A percentile compares a stretch with the other conserved stretches of the same genome.
Conservation (phyloP, 2,888 invertebrate species). For the Agrotis segetum region DNA sequence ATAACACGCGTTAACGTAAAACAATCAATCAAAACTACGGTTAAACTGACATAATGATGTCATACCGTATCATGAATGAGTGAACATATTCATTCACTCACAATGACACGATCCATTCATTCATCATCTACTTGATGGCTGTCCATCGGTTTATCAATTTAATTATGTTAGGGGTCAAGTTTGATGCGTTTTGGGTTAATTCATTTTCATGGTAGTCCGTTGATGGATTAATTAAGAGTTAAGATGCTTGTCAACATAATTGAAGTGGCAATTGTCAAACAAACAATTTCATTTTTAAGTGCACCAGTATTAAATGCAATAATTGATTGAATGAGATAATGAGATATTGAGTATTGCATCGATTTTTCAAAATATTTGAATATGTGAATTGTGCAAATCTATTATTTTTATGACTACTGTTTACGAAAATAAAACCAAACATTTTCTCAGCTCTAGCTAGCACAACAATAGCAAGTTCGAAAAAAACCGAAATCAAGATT, state of each 20-base stretch:
- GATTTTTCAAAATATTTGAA: no score
- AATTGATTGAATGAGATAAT: no score
- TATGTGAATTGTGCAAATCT: no score
- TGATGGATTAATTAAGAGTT: constrained; percentile 39
- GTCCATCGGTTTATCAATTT: constrained; percentile 53
- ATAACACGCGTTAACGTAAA: constrained; percentile 18
- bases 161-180: constrained; percentile 51
- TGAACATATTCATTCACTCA: constrained; percentile 58
- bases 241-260: constrained; percentile 14
- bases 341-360: no score
- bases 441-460: no score
- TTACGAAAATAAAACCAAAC: no score
- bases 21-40: constrained; percentile 57
- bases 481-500: no score
- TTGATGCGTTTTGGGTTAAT: constrained; percentile 46
- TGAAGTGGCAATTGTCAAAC: constrained; percentile 8
- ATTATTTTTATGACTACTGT: no score
- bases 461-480: no score
- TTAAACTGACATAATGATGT: constrained; percentile 59
- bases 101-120: constrained; percentile 40
- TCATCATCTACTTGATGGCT: constrained; percentile 47
- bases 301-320: background rate
- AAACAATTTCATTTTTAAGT: constrained; percentile 6
- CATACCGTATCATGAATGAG: constrained; percentile 47
- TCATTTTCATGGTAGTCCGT: constrained; percentile 18